Evolutionary conservation across 2,888 invertebrate genomes (phyloP).

Genomic region (Morpho achilles): DNA sequence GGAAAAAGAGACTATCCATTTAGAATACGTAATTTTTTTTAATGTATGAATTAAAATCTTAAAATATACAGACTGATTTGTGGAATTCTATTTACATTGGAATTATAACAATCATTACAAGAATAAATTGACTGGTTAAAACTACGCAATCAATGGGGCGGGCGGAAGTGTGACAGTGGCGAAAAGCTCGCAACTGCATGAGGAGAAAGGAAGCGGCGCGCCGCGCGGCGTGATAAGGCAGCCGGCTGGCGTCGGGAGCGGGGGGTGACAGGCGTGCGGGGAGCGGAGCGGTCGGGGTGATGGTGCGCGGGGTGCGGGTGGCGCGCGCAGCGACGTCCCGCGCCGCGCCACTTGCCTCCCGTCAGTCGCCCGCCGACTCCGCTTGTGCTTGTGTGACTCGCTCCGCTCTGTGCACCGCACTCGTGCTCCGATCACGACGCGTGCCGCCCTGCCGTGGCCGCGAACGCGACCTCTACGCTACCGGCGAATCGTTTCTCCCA

Average conservation of each 20-base stretch:
- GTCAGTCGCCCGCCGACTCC: conserved; percentile 81
- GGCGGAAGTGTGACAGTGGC: conserved; percentile 76
- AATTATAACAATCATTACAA: background rate
- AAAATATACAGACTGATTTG: no score
- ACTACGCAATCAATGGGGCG: conserved; percentile 64
- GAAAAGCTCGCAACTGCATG: conserved; percentile 77
- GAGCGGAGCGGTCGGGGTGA: conserved; percentile 49
- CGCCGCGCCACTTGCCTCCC: conserved; percentile 67
- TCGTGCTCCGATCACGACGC: conserved; percentile 78
- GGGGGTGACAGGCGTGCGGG: conserved; percentile 41
- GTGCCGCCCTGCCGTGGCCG: conserved; percentile 79
- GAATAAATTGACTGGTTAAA: conserved; percentile 62
- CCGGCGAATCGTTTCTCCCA: conserved; percentile 75
- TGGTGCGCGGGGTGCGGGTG: conserved; percentile 48
- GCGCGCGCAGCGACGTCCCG: conserved; percentile 71
- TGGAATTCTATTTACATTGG: background rate
- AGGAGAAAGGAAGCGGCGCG: conserved; percentile 77
- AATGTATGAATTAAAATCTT: no score
- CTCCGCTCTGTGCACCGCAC: conserved; percentile 78
- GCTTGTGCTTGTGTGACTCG: conserved; percentile 79
- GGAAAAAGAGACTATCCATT: no score
- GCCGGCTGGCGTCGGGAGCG: conserved; percentile 62
- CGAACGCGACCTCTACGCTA: conserved; percentile 81
- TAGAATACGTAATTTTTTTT: no score
- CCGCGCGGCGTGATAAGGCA: conserved; percentile 74